Conservation (phyloP, 2,888 invertebrate species). For the Thysanoteuthis rhombus region DNA sequence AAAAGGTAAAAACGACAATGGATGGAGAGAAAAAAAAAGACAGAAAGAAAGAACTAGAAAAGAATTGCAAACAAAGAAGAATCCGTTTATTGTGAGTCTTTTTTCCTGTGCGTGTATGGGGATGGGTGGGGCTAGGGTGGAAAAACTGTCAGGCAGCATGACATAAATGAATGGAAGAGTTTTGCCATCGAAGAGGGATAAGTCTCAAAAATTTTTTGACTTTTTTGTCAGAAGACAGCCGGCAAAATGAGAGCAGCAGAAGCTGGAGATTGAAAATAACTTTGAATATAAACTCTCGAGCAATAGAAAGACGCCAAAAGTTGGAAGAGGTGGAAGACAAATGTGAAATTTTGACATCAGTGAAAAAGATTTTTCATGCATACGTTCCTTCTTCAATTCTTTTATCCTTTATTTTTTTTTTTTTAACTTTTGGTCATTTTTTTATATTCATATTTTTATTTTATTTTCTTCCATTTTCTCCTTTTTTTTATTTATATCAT, state of each 20-base stretch:
- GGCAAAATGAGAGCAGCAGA: neutral
- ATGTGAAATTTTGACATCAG: conserved; percentile 12
- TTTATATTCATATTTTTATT: neutral
- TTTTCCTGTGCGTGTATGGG: neutral
- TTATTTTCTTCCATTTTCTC: neutral
- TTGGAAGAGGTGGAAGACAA: neutral
- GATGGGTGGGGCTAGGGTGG: too few relatives aligned
- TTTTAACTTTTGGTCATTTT: neutral
- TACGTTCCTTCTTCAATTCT: neutral
- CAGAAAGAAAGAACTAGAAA: neutral
- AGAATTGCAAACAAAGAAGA: neutral
- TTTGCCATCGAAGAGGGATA: neutral
- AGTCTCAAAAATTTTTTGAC: neutral
- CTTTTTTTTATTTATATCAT: neutral
- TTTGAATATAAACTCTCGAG: neutral
- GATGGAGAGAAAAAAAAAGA: neutral
- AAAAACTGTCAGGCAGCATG: conserved; percentile 12
- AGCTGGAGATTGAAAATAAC: neutral
- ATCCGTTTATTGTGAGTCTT: neutral
- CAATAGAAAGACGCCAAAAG: neutral
- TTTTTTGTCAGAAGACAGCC: conserved; percentile 12
- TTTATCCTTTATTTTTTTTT: neutral
- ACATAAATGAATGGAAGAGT: conserved; percentile 12
- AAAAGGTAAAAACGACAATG: neutral
- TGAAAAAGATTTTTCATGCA: neutral